Evolutionary conservation across 2,888 invertebrate genomes (phyloP).

Genomic region (Mechanitis messenoides): DNA sequence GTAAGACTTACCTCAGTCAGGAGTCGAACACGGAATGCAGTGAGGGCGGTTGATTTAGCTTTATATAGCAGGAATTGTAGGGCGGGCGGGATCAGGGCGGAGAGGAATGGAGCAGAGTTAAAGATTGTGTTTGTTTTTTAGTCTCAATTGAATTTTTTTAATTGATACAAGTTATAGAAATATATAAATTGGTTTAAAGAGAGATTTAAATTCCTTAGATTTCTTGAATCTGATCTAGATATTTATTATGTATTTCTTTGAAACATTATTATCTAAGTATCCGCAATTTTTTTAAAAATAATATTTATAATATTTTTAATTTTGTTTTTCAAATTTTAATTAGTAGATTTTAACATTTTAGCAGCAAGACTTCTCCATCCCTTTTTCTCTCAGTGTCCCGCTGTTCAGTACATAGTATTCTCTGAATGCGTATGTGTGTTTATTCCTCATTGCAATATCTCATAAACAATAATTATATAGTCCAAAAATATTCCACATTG

Average conservation of each 20-base stretch:
- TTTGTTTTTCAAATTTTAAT: background rate
- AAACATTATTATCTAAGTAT: too few species aligned
- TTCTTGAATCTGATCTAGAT: too few species aligned
- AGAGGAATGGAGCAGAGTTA: conserved; percentile 9
- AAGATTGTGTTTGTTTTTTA: too few species aligned
- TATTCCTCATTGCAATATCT: conserved; percentile 16
- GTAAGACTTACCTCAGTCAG: conserved; percentile 24
- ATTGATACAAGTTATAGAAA: background rate
- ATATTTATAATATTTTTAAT: background rate
- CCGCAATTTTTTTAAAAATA: too few species aligned
- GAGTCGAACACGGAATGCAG: conserved; percentile 27
- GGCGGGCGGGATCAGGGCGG: conserved; percentile 14
- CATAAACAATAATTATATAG: conserved; percentile 10
- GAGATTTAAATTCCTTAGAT: too few species aligned
- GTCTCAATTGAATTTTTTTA: too few species aligned
- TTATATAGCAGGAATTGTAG: conserved; percentile 10
- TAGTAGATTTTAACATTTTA: background rate
- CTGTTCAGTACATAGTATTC: conserved; percentile 10
- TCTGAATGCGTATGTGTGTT: conserved; percentile 7
- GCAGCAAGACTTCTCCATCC: conserved; percentile 2
- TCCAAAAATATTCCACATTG: conserved; percentile 10
- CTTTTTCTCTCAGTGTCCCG: conserved; percentile 4
- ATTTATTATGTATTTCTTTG: too few species aligned
- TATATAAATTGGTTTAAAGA: too few species aligned
- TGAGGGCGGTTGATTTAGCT: conserved; percentile 6